Percentiles rank a stretch among this genome's conserved stretches.
phyloP scores from a whole-genome alignment of 2,113 vertebrate species.

The Notothenia coriiceps region DNA sequence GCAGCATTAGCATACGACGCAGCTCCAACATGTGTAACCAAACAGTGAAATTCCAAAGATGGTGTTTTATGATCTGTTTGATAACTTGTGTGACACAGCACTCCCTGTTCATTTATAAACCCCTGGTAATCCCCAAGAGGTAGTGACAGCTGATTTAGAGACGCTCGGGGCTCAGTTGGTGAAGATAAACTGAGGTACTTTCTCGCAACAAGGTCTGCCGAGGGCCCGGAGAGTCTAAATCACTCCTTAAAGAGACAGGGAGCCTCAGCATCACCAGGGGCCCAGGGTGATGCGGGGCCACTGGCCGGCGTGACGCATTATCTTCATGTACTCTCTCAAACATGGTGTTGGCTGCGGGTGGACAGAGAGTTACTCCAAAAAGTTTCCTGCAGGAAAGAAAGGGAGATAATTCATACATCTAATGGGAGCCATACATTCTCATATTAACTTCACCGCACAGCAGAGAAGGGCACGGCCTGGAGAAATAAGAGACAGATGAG shows the following conservation, averaged over 20 bases:
- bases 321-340: conserved; percentile 13
- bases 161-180: conserved; percentile 61
- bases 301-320: conserved; percentile 14
- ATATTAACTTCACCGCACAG: conserved; percentile 90
- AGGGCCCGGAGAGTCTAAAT: conserved; percentile 86
- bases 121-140: conserved; percentile 67
- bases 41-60: conserved; percentile 71
- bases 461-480: conserved; percentile 86
- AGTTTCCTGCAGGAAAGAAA: conserved; percentile 90
- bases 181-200: conserved; percentile 68
- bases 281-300: conserved; percentile 56
- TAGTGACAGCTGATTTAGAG: conserved; percentile 74
- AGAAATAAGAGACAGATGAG: conserved; percentile 93
- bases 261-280: conserved; percentile 73
- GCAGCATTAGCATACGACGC: conserved; percentile 53
- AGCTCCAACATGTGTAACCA: conserved; percentile 67
- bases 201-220: conserved; percentile 71
- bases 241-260: conserved; percentile 87
- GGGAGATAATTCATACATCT: conserved; percentile 94
- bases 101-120: conserved; percentile 72
- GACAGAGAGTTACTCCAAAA: conserved; percentile 87
- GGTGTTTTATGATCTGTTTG: conserved; percentile 77
- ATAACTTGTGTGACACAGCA: conserved; percentile 74
- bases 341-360: conserved; percentile 33
- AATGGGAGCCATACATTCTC: conserved; percentile 93